Evolutionary conservation across 2,797 vertebrate genomes (phyloP), one percentile per base, ranked within the genome.

Genomic region (Channa striata): DNA sequence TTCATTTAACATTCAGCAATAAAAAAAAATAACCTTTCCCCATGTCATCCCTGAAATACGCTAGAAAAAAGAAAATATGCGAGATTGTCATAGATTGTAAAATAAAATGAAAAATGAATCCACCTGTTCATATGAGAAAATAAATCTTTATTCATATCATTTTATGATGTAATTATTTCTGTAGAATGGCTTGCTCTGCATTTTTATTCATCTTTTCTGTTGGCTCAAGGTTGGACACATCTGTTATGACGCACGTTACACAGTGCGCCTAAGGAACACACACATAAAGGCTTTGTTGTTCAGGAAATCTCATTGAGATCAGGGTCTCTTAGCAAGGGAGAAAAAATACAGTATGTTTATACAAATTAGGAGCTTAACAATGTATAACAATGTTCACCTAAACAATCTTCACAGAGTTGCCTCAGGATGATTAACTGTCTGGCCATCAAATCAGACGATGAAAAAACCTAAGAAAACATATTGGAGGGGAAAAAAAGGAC

Each of bases 1-100:
- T 96, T 96, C 92, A 94, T 95, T 96, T 95, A 94, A 97, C 95
- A 96, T 96, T 96, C 96, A 98, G 97, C 97, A 99, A 99, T 99
- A 99, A 98, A 94, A 93, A 85, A 88, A 51, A 86, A 30, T 30
- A 4, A 79, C 70, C 80, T 85, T 78, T 78, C 74, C 87, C 82
- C 91, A 94, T 93, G 89, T 91, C 91, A 89, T 93, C 87, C 93
- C 95, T 95, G 95, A 95, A 95, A 94, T 96, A 96, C 95, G 94
- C 94, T 95, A 96, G 95, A 93, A 94, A 93, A 89, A 91, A 91
- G 88, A 80, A 72, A 84, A 91, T 87, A 93, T 94, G 94, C 93
- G 94, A 95, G 96, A 96, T 96, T 97, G 96, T 96, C 92, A 94
- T 94, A 93, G 93, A 95, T 95, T 97, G 96, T 97, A 95, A 93